Evolutionary conservation across 1,140 invertebrate genomes (phyloP).

Genomic region (Trissolcus basalis): DNA sequence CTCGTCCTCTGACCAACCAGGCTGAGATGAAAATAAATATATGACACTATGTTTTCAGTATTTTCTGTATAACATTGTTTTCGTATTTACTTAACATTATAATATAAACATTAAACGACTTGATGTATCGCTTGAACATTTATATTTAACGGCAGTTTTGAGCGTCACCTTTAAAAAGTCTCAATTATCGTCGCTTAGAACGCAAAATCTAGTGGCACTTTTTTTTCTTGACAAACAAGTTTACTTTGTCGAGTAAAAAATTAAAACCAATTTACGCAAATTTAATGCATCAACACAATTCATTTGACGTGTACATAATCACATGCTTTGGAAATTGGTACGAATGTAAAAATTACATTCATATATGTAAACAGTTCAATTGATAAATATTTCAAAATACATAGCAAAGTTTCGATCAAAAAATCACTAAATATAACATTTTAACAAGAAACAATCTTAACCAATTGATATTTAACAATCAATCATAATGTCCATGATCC

Average conservation of each 20-base stretch:
- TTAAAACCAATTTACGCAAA: slow-evolving; percentile 4
- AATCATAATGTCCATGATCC: too few relatives aligned
- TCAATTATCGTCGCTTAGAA: not conserved
- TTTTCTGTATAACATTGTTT: too few relatives aligned
- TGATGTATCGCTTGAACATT: not conserved
- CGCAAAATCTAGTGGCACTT: slow-evolving; percentile 18
- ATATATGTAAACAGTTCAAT: slow-evolving; percentile 15
- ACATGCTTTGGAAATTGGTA: slow-evolving; percentile 6
- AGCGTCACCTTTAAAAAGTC: slow-evolving; percentile 1
- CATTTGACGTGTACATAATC: not conserved
- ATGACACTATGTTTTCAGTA: too few relatives aligned
- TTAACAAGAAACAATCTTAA: not conserved
- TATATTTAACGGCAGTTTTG: slow-evolving; percentile 17
- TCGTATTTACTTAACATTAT: too few relatives aligned
- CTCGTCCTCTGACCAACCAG: too few relatives aligned
- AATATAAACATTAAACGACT: too few relatives aligned
- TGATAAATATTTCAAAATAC: slow-evolving; percentile 4
- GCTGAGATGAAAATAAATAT: too few relatives aligned
- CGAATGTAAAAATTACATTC: slow-evolving; percentile 21
- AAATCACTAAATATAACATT: not conserved
- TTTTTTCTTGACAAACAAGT: slow-evolving; percentile 1
- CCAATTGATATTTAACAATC: too few relatives aligned
- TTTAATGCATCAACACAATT: slow-evolving; percentile 5
- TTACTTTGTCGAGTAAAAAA: not conserved
- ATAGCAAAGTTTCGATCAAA: slow-evolving; percentile 14